Base-by-base conservation (phyloP, 2,113 vertebrate species). In the Phyllostomus discolor region DNA sequence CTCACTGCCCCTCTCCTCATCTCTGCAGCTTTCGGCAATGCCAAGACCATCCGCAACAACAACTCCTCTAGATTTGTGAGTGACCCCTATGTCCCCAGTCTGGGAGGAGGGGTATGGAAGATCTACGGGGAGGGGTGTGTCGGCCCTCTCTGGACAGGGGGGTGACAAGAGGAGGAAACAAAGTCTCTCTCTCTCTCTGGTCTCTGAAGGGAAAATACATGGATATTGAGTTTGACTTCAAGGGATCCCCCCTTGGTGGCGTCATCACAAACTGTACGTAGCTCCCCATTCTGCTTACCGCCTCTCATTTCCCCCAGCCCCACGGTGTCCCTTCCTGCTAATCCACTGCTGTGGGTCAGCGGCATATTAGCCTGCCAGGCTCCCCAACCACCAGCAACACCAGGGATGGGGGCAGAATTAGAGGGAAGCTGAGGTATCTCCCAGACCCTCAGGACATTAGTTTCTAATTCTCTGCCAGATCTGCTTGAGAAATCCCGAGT, bases 211-310 rank as follows among this genome's bases (percentile, higher is more conserved):
- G 99, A 62, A 99, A 99, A 87, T 99, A 99, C 97, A 99, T 99
- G 99, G 99, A 99, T 2, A 98, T 99, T 46, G 99, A 98, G 83
- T 99, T 99, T 33, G 98, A 99, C 98, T 99, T 99, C 98, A 99
- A 98, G 85, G 99, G 99, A 10, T 98, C 98, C 4, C 99, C 99
- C 12, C 96, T 99, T 26, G 99, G 99, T 38, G 99, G 99, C 0
- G 97, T 99, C 97, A 99, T 99, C 90, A 99, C 96, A 85, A 99
- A 99, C 97, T 99, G 99, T 99, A 98, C 46, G 99, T 98, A 31
- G 95, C 94, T 19, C 12, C 20, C 43, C n/a, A 8, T 76, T 17
- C 35, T 4, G 8, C 5, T 31, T 0, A 33, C 48, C 5, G 0
- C 17, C 17, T 3, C 19, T 48, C 12, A 38, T 62, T 86, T 14